Conservation (phyloP, 2,113 vertebrate species). For the Caretta caretta region DNA sequence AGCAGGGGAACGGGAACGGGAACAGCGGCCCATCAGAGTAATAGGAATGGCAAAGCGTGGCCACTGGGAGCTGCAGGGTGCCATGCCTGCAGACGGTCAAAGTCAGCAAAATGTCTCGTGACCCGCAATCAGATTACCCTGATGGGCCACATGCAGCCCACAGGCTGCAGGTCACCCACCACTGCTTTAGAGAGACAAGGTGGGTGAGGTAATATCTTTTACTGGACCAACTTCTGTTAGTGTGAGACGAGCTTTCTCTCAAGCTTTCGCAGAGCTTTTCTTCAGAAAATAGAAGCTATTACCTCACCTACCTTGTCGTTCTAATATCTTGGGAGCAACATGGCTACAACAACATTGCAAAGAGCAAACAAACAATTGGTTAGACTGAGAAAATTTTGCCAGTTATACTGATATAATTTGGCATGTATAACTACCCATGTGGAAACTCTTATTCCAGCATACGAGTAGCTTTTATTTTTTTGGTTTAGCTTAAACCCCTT, state of each 20-base stretch:
- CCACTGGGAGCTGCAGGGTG: too few relatives aligned
- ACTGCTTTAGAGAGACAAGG: not conserved
- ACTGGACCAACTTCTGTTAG: not conserved
- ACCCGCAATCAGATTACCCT: too few relatives aligned
- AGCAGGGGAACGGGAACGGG: too few relatives aligned
- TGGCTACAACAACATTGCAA: not conserved
- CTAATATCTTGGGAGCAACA: not conserved
- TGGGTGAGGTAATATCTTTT: not conserved
- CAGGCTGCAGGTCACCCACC: too few relatives aligned
- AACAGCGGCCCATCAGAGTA: too few relatives aligned
- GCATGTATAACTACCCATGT: not conserved
- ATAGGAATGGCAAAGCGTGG: too few relatives aligned
- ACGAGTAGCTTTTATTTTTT: not conserved
- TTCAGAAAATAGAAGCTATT: not conserved
- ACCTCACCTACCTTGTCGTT: not conserved
- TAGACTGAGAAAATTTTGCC: not conserved
- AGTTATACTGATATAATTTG: not conserved
- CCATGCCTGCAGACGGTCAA: too few relatives aligned
- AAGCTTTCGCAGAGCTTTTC: not conserved
- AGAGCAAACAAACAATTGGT: not conserved
- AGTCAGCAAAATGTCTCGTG: too few relatives aligned
- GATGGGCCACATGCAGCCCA: too few relatives aligned
- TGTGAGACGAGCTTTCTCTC: not conserved
- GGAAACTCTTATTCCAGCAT: not conserved
- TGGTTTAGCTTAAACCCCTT: not conserved